Base-by-base conservation (phyloP, 2,797 vertebrate genomes). In the Echeneis naucrates region DNA sequence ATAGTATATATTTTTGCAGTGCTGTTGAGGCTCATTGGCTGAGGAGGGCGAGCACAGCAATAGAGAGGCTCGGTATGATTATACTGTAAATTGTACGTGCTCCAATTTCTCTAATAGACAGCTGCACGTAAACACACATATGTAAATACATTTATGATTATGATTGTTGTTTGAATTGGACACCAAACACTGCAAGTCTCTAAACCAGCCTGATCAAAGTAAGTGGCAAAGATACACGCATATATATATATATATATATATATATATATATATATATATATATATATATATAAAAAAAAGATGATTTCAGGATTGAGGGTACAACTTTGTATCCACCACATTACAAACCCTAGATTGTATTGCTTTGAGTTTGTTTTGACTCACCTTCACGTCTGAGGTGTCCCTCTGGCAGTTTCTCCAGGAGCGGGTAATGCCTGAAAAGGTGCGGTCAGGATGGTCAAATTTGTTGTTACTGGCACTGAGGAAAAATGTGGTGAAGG, bases 321-420 rank as follows among this genome's bases (percentile, higher is more conserved):
- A 68, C 8, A 24, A 1, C 10, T 40, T 23, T 54, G 47, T 11
- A 10, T 40, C 24, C 1, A 40, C 27, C 59, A 24, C 12, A 40
- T 30, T 5, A 2, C 32, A 57, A 40, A 56, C 0, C 0, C n/a
- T 30, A 13, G 4, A 45, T 45, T 26, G 1, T 9, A 35, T 19
- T 51, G 8, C 11, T 8, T 67, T 44, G 7, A 4, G 48, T 56
- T 38, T 56, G 9, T 53, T 57, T n/a, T 48, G 5, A 30, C 32
- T 72, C 83, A 99, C 98, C 96, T 98, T 99, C 52, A 99, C 96
- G 75, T 99, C 98, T 0, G 96, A 96, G 2, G 97, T 97, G 90
- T 99, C 97, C 51, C 97, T 96, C 78, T 99, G 98, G 86, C 96
- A 97, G 72, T 98, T 98, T 69, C 97, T 96, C 98, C 98, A 99